Percentiles rank a stretch among this genome's conserved stretches.
phyloP scores from a whole-genome alignment of 2,113 vertebrate genomes.

The Ameiurus melas region DNA sequence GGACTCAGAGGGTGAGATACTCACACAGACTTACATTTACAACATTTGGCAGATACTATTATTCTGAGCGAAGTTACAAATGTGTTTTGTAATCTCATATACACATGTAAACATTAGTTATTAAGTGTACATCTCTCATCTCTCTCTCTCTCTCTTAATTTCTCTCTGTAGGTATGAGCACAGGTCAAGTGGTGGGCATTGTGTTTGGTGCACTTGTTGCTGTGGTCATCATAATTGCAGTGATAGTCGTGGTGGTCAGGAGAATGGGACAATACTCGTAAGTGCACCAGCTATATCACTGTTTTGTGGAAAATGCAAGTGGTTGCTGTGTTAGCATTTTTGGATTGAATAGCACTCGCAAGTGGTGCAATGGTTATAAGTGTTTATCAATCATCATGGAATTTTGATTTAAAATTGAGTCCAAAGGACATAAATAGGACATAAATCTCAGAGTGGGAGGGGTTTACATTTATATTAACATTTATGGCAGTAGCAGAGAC shows the following conservation, averaged over 20 bases:
- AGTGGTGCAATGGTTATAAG: background rate
- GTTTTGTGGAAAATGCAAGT: background rate
- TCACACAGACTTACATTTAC: background rate
- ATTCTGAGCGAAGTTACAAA: background rate
- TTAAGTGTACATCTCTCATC: background rate
- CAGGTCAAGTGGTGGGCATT: conserved; percentile 71
- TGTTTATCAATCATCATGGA: background rate
- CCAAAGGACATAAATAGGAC: background rate
- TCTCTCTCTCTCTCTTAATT: background rate
- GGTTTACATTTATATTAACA: background rate
- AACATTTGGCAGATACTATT: background rate
- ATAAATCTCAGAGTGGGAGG: background rate
- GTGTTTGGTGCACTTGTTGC: conserved; percentile 69
- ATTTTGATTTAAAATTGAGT: background rate
- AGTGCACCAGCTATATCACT: conserved; percentile 19
- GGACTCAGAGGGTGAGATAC: conserved; percentile 7
- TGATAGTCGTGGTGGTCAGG: conserved; percentile 64
- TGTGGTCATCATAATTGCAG: conserved; percentile 62
- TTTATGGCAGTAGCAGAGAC: background rate
- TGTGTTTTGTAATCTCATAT: background rate
- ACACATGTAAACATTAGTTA: background rate
- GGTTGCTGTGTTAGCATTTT: background rate
- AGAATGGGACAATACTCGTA: conserved; percentile 81
- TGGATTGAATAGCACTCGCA: background rate
- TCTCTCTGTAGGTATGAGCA: conserved; percentile 49